These are phyloP conservation scores for Spermophilus dauricus DNA, from an alignment of 2,113 vertebrate genomes.

Conservation along the genomic window DNA sequence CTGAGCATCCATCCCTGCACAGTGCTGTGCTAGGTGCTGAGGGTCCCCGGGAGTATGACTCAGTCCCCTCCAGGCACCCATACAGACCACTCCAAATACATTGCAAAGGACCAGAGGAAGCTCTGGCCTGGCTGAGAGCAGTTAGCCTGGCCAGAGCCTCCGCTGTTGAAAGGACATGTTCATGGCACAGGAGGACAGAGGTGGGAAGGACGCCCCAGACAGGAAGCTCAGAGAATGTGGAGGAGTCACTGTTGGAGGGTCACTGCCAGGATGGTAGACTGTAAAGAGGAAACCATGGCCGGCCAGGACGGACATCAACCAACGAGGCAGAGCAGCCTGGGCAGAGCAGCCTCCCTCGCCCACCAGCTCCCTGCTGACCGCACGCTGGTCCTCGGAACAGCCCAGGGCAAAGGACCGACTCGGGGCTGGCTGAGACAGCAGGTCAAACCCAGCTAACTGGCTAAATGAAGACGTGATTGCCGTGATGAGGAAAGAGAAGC, in stretches of 20 bases:
- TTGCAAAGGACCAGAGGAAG: background rate
- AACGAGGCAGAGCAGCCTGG: too few relatives aligned
- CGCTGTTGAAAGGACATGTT: background rate
- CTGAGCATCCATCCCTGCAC: too few relatives aligned
- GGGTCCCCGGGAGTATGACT: fast-evolving
- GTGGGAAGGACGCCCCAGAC: background rate
- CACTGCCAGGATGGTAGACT: fast-evolving
- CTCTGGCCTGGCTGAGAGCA: background rate
- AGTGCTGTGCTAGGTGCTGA: too few relatives aligned
- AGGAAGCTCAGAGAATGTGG: background rate
- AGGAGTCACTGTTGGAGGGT: background rate
- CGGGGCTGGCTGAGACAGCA: background rate
- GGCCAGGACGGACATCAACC: fast-evolving
- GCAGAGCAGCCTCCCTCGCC: fast-evolving
- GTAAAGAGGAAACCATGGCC: fast-evolving
- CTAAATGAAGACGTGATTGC: constrained; percentile 87
- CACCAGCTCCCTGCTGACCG: background rate
- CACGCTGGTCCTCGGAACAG: background rate
- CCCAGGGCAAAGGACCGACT: constrained; percentile 49
- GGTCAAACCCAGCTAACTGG: constrained; percentile 86
- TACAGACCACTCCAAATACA: fast-evolving
- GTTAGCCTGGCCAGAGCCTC: background rate
- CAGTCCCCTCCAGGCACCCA: fast-evolving
- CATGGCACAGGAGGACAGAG: background rate
- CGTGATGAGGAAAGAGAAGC: constrained; percentile 87